Percentiles rank a stretch among this genome's conserved stretches.
phyloP scores from a whole-genome alignment of 2,113 vertebrate genomes.

The Stictonetta naevosa region DNA sequence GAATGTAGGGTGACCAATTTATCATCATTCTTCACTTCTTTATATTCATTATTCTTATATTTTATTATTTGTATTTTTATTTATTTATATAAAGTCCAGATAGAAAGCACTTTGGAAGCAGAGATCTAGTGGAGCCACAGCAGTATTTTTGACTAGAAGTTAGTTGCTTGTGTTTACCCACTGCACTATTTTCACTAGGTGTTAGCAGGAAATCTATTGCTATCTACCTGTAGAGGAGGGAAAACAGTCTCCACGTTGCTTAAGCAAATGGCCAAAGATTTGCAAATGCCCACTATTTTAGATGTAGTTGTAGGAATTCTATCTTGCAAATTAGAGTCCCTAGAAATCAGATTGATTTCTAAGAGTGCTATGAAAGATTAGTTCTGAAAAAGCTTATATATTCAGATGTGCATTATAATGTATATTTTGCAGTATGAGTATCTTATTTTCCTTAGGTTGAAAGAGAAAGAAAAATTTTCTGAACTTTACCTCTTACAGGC shows the following conservation, averaged over 20 bases:
- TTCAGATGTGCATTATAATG: not conserved
- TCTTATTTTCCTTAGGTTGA: not conserved
- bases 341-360: not conserved
- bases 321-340: not conserved
- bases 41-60: not conserved
- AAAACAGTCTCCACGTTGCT: not conserved
- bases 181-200: not conserved
- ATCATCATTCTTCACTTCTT: not conserved
- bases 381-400: not conserved
- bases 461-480: not conserved
- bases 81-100: not conserved
- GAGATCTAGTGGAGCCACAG: not conserved
- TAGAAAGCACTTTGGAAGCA: not conserved
- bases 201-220: not conserved
- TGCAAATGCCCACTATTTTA: not conserved
- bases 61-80: not conserved
- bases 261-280: not conserved
- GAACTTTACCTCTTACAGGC: not conserved
- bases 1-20: not conserved
- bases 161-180: not conserved
- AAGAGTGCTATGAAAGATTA: not conserved
- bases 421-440: not conserved
- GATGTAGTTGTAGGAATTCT: not conserved
- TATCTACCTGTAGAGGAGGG: not conserved
- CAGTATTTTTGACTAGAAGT: not conserved